Evolutionary conservation across 2,113 vertebrate genomes (phyloP).

Genomic region (Columbina picui): DNA sequence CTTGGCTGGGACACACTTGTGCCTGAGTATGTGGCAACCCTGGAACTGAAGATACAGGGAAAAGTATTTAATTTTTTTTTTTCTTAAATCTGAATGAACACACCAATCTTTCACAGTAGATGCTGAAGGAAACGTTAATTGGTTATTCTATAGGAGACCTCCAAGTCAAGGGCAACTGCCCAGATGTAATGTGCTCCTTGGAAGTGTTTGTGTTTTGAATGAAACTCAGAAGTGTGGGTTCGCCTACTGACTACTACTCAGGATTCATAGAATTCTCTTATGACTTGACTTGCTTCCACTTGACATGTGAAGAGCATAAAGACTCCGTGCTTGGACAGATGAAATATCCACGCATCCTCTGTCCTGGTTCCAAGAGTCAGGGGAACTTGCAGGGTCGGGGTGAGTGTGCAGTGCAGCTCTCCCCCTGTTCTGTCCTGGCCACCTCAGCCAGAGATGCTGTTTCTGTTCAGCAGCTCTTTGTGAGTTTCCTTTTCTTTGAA

Average conservation of each 20-base stretch:
- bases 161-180: not conserved
- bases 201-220: not conserved
- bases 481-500: not conserved
- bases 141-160: not conserved
- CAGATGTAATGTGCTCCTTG: rapidly evolving
- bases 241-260: rapidly evolving
- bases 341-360: not conserved
- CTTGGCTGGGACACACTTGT: not conserved
- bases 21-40: rapidly evolving
- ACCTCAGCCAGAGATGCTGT: not conserved
- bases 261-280: not conserved
- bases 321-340: not conserved
- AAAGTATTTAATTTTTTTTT: not conserved
- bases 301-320: not conserved
- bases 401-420: no score
- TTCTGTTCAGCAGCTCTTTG: not conserved
- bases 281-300: not conserved
- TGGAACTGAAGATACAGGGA: not conserved
- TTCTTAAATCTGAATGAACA: not conserved
- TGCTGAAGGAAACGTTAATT: not conserved
- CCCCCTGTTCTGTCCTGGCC: rapidly evolving
- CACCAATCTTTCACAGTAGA: rapidly evolving
- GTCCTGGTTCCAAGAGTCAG: not conserved
- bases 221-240: not conserved
- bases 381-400: no score